Evolutionary conservation across 2,888 invertebrate species (phyloP).

Genomic region (Tenthredo amoena): DNA sequence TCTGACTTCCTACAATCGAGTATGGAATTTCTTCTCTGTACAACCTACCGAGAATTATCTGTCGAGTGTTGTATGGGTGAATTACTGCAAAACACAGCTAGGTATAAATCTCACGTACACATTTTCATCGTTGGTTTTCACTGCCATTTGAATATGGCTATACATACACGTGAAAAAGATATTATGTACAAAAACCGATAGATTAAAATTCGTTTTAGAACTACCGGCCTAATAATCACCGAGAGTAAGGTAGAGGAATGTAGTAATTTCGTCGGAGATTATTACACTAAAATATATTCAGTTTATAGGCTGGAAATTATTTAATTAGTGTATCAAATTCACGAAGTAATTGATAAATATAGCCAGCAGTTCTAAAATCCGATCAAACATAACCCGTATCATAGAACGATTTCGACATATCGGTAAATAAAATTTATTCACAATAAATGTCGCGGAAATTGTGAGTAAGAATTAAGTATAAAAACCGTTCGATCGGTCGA

Average conservation of each 20-base stretch:
- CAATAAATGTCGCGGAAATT: not conserved
- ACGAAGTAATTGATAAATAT: not conserved
- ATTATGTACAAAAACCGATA: not conserved
- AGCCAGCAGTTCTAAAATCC: not conserved
- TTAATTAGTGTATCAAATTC: not conserved
- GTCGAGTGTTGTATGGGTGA: constrained; percentile 31
- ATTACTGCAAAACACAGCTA: constrained; percentile 39
- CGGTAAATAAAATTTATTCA: not conserved
- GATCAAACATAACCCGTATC: not conserved
- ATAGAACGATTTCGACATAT: not conserved
- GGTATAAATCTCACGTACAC: constrained; percentile 22
- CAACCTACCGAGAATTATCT: constrained; percentile 16
- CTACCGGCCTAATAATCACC: not conserved
- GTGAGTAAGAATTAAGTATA: not conserved
- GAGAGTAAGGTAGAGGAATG: not conserved
- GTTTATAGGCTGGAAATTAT: not conserved
- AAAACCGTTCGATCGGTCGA: not conserved
- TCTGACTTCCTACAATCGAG: not conserved
- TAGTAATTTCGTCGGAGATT: not conserved
- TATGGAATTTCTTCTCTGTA: constrained; percentile 34
- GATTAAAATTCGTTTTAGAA: not conserved
- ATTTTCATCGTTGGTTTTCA: not conserved
- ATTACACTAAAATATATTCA: not conserved
- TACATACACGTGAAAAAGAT: not conserved
- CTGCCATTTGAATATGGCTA: not conserved